Evolutionary conservation across 1,140 invertebrate genomes (phyloP), one percentile per base, ranked within the genome.

Genomic region (honey bee (Apis mellifera)): DNA sequence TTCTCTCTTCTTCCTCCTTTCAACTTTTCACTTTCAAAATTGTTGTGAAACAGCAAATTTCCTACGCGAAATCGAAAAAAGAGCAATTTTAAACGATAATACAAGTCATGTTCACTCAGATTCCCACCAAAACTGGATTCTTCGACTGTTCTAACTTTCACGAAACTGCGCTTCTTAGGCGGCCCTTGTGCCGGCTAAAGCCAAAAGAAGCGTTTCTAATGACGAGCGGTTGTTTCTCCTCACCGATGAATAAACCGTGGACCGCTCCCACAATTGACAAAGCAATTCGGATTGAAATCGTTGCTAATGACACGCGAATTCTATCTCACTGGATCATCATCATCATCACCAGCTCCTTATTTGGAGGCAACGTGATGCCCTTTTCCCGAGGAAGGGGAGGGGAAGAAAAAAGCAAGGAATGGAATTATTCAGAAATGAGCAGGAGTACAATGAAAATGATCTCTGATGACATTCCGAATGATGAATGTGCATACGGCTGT

Each of bases 271-370:
- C 81, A 88, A 84, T 88, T 83, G 82, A 75, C 64, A 71, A 60
- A 54, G 78, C 78, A 87, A 86, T 86, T 86, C 77, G 78, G 69
- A 78, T 84, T 70, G 85, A 84, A 89, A 85, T 84, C 83, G 57
- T 66, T 76, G 78, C 74, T 85, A 89, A 90, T 86, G 85, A 89
- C 88, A 84, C 78, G 75, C 78, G 84, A 78, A 84, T 82, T n/a
- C 84, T 89, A 85, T 88, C 86, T 89, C 83, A 85, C 59, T 78
- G 77, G 84, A 90, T 90, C 87, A 26, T 26, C 26, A 90, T 90
- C 87, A 26, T 26, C 26, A 86, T 89, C 86, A 55, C 1, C 66
- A 48, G 50, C 55, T 74, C 86, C 88, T 84, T 90, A 89, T 87
- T 89, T 85, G 85, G 88, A 59, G 42, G 52, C 78, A 59, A n/a